These are phyloP conservation scores for Bettongia penicillata DNA, from an alignment of 2,113 vertebrate species.

Conservation along the genomic window DNA sequence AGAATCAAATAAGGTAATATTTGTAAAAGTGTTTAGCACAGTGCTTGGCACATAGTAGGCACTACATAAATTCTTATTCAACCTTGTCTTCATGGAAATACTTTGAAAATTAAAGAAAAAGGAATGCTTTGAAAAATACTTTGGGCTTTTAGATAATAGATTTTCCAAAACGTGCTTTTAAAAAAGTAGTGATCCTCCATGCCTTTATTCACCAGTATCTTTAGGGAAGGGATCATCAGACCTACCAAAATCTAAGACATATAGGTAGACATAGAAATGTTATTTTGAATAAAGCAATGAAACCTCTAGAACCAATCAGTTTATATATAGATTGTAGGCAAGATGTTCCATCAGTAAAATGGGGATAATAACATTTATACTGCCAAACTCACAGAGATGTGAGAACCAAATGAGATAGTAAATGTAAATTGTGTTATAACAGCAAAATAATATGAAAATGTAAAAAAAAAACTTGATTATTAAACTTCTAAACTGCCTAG, in stretches of 20 bases:
- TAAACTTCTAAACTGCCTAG: constrained; percentile 55
- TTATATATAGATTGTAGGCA: neutral
- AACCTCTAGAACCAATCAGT: neutral
- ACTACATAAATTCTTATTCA: neutral
- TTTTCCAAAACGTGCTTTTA: constrained; percentile 30
- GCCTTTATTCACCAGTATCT: constrained; percentile 54
- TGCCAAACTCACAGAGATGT: neutral
- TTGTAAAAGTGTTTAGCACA: neutral
- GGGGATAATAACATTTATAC: neutral
- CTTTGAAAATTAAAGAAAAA: constrained; percentile 75
- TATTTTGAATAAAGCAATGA: neutral
- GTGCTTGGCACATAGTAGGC: neutral
- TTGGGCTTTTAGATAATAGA: constrained; percentile 60
- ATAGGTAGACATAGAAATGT: neutral
- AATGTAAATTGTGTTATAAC: neutral
- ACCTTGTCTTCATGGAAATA: neutral
- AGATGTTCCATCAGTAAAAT: neutral
- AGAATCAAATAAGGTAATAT: neutral
- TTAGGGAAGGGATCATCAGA: constrained; percentile 54
- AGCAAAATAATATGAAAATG: neutral
- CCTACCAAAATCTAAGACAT: neutral
- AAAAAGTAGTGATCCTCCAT: neutral
- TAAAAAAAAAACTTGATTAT: neutral
- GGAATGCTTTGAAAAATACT: constrained; percentile 74
- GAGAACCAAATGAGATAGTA: neutral